Percentiles rank a stretch among this genome's conserved stretches.
Conservation (phyloP, 2,113 vertebrate genomes). For the Microtus pennsylvanicus region DNA sequence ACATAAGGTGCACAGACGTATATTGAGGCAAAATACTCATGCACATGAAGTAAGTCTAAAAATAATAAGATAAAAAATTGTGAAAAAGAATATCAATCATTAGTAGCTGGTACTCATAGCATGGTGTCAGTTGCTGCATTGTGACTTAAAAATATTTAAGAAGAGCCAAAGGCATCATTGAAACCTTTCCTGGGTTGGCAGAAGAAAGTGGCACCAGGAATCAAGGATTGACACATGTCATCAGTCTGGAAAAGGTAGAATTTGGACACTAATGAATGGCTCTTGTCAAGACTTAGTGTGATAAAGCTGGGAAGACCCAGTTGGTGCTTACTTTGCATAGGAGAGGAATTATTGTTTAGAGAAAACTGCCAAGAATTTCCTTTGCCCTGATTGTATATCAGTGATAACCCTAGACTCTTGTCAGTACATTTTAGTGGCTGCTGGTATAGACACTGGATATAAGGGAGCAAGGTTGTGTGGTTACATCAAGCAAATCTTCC, state of each 20-base stretch:
- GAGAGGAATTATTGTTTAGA: constrained; percentile 5
- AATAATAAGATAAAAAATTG: background rate
- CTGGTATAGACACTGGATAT: background rate
- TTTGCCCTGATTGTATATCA: constrained; percentile 19
- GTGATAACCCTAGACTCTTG: constrained; percentile 18
- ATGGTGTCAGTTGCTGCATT: constrained; percentile 62
- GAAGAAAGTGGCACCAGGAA: constrained; percentile 48
- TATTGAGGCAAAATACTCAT: background rate
- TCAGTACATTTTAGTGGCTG: constrained; percentile 56
- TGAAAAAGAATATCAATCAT: background rate
- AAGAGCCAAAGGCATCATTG: constrained; percentile 58
- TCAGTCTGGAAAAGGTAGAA: constrained; percentile 53
- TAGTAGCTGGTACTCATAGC: background rate
- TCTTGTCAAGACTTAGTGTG: constrained; percentile 63
- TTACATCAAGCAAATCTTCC: background rate
- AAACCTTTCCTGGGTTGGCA: constrained; percentile 65
- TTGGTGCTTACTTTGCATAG: constrained; percentile 61
- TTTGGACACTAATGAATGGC: constrained; percentile 75
- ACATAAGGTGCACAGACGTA: background rate
- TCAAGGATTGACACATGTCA: constrained; percentile 72
- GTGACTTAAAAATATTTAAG: constrained; percentile 63
- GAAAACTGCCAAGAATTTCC: constrained; percentile 54
- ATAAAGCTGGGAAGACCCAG: constrained; percentile 41
- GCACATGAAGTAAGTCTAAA: background rate
- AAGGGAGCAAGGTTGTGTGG: constrained; percentile 17